Percentiles rank a stretch among this genome's conserved stretches.
Conservation (phyloP, 2,113 vertebrate genomes). For the Loxodonta africana region DNA sequence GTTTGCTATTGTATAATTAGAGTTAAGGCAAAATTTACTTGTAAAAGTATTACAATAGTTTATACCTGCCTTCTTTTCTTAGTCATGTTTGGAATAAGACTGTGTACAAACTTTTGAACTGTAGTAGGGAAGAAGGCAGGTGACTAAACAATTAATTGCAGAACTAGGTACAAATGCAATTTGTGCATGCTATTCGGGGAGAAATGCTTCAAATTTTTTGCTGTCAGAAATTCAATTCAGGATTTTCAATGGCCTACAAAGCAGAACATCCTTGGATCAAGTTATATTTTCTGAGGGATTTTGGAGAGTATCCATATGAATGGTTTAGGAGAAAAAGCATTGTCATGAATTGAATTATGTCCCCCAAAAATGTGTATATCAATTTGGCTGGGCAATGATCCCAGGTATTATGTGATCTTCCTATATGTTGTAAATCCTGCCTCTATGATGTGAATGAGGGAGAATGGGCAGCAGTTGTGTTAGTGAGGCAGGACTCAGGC, state of each 20-base stretch:
- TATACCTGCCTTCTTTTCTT: not conserved
- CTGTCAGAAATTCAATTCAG: not conserved
- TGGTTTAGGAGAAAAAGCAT: not conserved
- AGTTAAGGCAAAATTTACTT: not conserved
- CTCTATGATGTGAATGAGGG: too few relatives aligned
- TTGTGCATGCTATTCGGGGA: not conserved
- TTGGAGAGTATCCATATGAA: not conserved
- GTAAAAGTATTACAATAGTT: not conserved
- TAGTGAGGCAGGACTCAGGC: too few relatives aligned
- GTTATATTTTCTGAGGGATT: not conserved
- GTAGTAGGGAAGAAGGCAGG: not conserved
- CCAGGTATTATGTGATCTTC: too few relatives aligned
- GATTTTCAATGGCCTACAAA: not conserved
- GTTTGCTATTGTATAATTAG: not conserved
- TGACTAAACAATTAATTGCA: not conserved
- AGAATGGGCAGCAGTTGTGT: too few relatives aligned
- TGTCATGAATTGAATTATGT: too few relatives aligned
- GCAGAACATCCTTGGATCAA: not conserved
- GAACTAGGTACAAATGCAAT: not conserved
- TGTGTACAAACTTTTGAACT: not conserved
- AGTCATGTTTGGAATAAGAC: not conserved
- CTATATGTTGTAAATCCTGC: too few relatives aligned
- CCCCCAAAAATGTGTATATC: too few relatives aligned
- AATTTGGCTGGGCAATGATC: too few relatives aligned
- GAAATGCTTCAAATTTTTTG: not conserved